These are phyloP conservation scores for Candidula unifasciata DNA, from an alignment of 2,888 invertebrate genomes.

Conservation along the genomic window DNA sequence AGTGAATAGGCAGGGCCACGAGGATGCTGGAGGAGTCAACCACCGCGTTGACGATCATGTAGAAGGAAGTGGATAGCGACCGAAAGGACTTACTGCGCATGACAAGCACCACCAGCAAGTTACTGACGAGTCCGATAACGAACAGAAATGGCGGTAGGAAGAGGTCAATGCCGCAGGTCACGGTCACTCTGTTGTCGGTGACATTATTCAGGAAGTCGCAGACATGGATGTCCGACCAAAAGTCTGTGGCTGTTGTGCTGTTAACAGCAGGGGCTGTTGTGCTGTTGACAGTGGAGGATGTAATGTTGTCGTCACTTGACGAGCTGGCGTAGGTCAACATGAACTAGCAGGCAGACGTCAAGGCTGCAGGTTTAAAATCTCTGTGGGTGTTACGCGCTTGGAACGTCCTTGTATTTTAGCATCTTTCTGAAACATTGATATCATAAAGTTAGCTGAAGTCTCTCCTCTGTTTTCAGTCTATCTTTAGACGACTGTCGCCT, in stretches of 20 bases:
- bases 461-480: too few species aligned
- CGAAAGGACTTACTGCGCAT: conserved; percentile 64
- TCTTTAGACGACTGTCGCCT: too few species aligned
- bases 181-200: background rate
- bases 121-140: conserved; percentile 60
- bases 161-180: conserved; percentile 55
- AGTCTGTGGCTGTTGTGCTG: background rate
- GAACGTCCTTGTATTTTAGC: background rate
- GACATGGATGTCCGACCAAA: background rate
- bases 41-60: conserved; percentile 62
- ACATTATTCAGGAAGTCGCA: background rate
- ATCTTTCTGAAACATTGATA: background rate
- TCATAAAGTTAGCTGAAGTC: too few species aligned
- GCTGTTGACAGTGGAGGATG: background rate
- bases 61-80: conserved; percentile 67
- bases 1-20: conserved; percentile 63
- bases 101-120: conserved; percentile 63
- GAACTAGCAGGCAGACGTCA: background rate
- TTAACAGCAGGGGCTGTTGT: too few species aligned
- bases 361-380: background rate
- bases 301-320: too few species aligned
- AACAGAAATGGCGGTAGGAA: conserved; percentile 64
- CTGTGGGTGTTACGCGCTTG: background rate
- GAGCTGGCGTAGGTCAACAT: background rate
- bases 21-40: conserved; percentile 62